phyloP scores from a whole-genome alignment of 2,113 vertebrate genomes.

The Suricata suricatta region DNA sequence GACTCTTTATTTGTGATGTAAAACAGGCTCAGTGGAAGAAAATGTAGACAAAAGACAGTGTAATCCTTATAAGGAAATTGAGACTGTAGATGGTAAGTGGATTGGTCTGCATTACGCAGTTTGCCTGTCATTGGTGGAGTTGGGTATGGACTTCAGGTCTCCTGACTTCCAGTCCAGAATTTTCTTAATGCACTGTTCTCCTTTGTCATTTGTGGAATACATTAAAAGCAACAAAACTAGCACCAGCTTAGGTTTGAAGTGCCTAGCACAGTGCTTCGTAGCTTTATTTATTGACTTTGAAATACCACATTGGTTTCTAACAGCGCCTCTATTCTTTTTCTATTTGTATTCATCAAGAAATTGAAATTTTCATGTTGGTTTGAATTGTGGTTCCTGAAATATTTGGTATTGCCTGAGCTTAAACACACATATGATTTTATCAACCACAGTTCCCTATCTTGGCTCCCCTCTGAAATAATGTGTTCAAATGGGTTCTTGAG shows the following conservation, averaged over 20 bases:
- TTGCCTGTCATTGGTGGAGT: neutral
- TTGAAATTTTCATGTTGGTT: neutral
- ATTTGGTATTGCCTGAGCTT: neutral
- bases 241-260: neutral
- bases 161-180: neutral
- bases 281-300: neutral
- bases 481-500: neutral
- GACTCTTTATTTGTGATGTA: neutral
- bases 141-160: neutral
- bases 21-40: neutral
- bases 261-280: neutral
- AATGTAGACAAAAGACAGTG: neutral
- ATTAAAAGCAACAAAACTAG: neutral
- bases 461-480: neutral
- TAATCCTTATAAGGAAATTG: neutral
- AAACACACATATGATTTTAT: neutral
- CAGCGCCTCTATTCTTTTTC: neutral
- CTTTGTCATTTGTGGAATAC: neutral
- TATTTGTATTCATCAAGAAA: neutral
- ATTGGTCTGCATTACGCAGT: neutral
- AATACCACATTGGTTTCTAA: neutral
- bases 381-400: neutral
- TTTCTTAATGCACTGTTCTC: neutral
- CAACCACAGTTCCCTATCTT: neutral
- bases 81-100: neutral